Conservation (phyloP, 2,888 invertebrate genomes). For the Petrolisthes manimaculis region DNA sequence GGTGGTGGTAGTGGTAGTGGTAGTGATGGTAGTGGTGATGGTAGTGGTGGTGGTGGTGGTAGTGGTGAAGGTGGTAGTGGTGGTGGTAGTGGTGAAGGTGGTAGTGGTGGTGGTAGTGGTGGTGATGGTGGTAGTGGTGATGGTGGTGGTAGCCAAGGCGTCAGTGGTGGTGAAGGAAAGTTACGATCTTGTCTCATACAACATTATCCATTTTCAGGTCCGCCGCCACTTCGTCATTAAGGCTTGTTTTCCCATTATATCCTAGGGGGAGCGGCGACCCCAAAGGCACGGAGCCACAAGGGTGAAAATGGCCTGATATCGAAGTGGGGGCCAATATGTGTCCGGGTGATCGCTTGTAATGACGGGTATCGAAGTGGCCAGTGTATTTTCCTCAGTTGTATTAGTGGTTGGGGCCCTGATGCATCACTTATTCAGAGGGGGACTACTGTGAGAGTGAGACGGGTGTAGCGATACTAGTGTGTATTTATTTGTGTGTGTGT, state of each 20-base stretch:
- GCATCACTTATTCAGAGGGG: slow-evolving; percentile 42
- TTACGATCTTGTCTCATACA: slow-evolving; percentile 10
- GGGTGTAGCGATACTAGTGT: too few relatives aligned
- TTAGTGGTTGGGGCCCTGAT: slow-evolving; percentile 24
- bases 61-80: too few relatives aligned
- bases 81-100: too few relatives aligned
- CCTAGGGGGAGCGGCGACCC: slow-evolving; percentile 9
- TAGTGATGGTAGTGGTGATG: too few relatives aligned
- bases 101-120: too few relatives aligned
- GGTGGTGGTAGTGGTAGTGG: too few relatives aligned
- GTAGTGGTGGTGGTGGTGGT: too few relatives aligned
- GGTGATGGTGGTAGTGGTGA: too few relatives aligned
- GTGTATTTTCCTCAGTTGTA: slow-evolving; percentile 33
- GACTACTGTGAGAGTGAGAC: too few relatives aligned
- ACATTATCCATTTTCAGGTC: slow-evolving; percentile 2
- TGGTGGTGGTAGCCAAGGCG: too few relatives aligned
- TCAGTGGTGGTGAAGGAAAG: too few relatives aligned
- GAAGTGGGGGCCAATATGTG: slow-evolving; percentile 28
- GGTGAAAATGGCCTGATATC: slow-evolving; percentile 26
- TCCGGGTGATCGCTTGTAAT: slow-evolving; percentile 27
- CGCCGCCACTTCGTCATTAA: slow-evolving; percentile 16
- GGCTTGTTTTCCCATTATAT: slow-evolving; percentile 26
- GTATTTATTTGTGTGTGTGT: too few relatives aligned
- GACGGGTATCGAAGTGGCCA: slow-evolving; percentile 34
- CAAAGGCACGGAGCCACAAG: slow-evolving; percentile 19